Conservation (phyloP, 2,113 vertebrate genomes). For the Cyprinodon variegatus region DNA sequence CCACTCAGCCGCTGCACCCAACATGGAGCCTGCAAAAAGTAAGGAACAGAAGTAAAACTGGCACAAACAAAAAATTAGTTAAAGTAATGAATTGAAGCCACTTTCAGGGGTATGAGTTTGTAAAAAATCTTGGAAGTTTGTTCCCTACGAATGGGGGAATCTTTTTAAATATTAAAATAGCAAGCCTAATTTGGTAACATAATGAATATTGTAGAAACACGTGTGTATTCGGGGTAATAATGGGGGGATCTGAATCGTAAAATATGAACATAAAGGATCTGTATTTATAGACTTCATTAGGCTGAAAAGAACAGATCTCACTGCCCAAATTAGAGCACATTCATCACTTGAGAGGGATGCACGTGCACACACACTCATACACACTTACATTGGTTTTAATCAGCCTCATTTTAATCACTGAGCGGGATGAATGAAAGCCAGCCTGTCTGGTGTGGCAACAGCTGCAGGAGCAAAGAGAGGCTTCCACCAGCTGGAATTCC, state of each 20-base stretch:
- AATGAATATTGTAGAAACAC: slow-evolving; percentile 4
- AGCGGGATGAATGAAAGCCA: slow-evolving; percentile 17
- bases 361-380: neutral
- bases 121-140: neutral
- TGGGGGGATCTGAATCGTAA: neutral
- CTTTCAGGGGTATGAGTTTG: neutral
- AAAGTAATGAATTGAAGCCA: neutral
- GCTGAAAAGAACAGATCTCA: slow-evolving; percentile 18
- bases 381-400: slow-evolving; percentile 1
- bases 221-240: neutral
- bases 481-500: slow-evolving; percentile 34
- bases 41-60: slow-evolving; percentile 20
- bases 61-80: neutral
- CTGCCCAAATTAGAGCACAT: slow-evolving; percentile 40
- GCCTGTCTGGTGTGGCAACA: slow-evolving; percentile 19
- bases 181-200: slow-evolving; percentile 20
- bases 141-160: neutral
- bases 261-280: slow-evolving; percentile 10
- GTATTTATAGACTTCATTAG: slow-evolving; percentile 25
- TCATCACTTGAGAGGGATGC: slow-evolving; percentile 18
- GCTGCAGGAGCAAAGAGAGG: slow-evolving; percentile 16
- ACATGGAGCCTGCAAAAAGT: slow-evolving; percentile 82
- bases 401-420: slow-evolving; percentile 37
- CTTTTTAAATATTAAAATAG: neutral
- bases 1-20: slow-evolving; percentile 83